Base-by-base conservation (phyloP, 1,140 invertebrate genomes). In the Dufourea novaeangliae region DNA sequence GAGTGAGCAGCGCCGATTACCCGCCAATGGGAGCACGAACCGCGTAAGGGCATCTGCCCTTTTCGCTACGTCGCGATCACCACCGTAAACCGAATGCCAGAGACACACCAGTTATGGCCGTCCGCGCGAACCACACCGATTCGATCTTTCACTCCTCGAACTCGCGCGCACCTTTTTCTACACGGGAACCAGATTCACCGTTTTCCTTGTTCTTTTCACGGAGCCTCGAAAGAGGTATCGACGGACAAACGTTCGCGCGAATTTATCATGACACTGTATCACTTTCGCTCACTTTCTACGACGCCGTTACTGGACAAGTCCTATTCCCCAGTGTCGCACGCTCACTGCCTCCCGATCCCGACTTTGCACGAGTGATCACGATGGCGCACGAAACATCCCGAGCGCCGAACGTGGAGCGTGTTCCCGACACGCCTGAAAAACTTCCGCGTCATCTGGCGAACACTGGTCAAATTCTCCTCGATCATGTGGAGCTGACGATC, bases 1-100 rank as follows among this genome's bases (percentile, higher is more conserved):
- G 64, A 27, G 69, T 61, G 52, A 56, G 34, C 22, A 75, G 27
- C 64, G 37, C 64, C 57, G 37, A 61, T 44, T 50, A 57, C 57
- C 68, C 56, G 78, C 80, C 80, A 78, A 82, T 79, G 46, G 32
- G 69, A 73, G 44, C 52, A 46, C 54, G 66, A 69, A 54, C 67
- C 80, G 71, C 70, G 75, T 52, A 64, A 67, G 67, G 67, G 77
- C 80, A 84, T 84, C 78, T 80, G 72, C 79, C 69, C 62, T 57
- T n/a, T 72, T 71, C 76, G 64, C 44, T 62, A 25, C 61, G 61
- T 54, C 52, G n/a, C n/a, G 44, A 79, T 74, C 52, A 12, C 62
- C 62, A 59, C 32, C 54, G 54, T 8, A 59, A 34, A 75, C 59
- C 62, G 62, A 79, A 74, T 74, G 77, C 50, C 77, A 62, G 59